Percentiles rank a stretch among this genome's conserved stretches.
These are phyloP conservation scores for Rhea americana DNA, from an alignment of 2,113 vertebrate species.

Conservation along the genomic window DNA sequence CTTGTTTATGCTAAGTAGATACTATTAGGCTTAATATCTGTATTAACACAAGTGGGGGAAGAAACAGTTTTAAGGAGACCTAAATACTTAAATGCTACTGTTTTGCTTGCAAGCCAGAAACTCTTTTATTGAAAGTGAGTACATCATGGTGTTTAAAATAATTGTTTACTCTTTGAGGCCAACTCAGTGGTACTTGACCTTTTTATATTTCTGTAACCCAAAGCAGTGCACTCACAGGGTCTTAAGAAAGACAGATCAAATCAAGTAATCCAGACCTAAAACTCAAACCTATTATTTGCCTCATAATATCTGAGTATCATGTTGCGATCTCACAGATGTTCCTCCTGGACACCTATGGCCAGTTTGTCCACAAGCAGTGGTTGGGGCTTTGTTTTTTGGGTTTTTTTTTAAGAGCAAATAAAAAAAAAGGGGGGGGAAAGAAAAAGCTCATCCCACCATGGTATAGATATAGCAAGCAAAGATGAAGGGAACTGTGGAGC, in stretches of 20 bases:
- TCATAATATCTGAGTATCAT: background rate
- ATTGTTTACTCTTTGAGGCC: slow-evolving; percentile 63
- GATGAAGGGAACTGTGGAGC: background rate
- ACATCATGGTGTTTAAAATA: slow-evolving; percentile 21
- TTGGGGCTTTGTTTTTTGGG: no score
- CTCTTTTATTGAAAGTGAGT: background rate
- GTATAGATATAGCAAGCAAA: background rate
- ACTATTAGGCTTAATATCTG: slow-evolving; percentile 83
- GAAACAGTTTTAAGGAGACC: slow-evolving; percentile 71
- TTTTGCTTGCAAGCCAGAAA: slow-evolving; percentile 30
- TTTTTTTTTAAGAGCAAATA: no score
- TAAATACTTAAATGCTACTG: slow-evolving; percentile 64
- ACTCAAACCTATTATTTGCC: slow-evolving; percentile 11
- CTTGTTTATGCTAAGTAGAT: slow-evolving; percentile 85
- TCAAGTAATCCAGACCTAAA: background rate
- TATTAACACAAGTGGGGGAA: slow-evolving; percentile 77
- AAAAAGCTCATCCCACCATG: background rate
- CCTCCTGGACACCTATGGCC: no score
- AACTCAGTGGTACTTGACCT: slow-evolving; percentile 58
- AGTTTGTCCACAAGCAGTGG: no score
- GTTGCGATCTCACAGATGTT: background rate
- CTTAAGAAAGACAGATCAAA: slow-evolving; percentile 30
- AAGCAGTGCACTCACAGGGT: slow-evolving; percentile 10
- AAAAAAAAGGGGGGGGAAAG: no score
- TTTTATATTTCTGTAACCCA: slow-evolving; percentile 56